Evolutionary conservation across 1,140 invertebrate genomes (phyloP), one percentile per base, ranked within the genome.

Genomic region (Ganaspis sp.): DNA sequence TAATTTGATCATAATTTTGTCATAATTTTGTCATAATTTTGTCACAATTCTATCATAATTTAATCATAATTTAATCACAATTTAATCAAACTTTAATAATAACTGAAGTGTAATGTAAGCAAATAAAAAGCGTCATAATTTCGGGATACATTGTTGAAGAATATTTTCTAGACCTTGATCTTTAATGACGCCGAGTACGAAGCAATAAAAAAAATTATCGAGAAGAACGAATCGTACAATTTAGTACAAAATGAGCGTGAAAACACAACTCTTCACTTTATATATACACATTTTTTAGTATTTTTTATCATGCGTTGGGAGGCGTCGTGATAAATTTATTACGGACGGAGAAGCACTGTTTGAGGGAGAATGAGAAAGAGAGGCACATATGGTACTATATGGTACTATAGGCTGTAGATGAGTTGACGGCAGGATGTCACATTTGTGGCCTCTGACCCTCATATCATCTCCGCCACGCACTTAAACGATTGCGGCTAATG

Each of bases 341-440:
- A 79, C 73, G 70, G 58, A 72, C 74, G 75, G 83, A 83, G 82
- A 84, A 70, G 40, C 81, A 79, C 82, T 81, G 80, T 71, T 73
- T n/a, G 64, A 74, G 54, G 75, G n/a, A 29, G 9, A 45, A 64
- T 12, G 72, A 78, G 70, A 80, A 78, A 75, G 76, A 78, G 79
- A 69, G 34, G 58, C 77, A 58, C 82, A 82, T 84, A 87, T 85
- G 85, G 81, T 87, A 83, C 84, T 86, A 82, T 84, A 87, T 85
- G 85, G 81, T 87, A 83, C 84, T 86, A 76, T 81, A 76, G 40
- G 69, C 72, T 84, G 76, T 77, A 83, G 83, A 85, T 88, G 84
- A 87, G 80, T 79, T 77, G 85, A 84, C 83, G 83, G 84, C 87
- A 89, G 87, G 87, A 89, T 88, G 86, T 89, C 85, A 86, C 83